phyloP scores from a whole-genome alignment of 2,113 vertebrate species.

The Lasiurus borealis region DNA sequence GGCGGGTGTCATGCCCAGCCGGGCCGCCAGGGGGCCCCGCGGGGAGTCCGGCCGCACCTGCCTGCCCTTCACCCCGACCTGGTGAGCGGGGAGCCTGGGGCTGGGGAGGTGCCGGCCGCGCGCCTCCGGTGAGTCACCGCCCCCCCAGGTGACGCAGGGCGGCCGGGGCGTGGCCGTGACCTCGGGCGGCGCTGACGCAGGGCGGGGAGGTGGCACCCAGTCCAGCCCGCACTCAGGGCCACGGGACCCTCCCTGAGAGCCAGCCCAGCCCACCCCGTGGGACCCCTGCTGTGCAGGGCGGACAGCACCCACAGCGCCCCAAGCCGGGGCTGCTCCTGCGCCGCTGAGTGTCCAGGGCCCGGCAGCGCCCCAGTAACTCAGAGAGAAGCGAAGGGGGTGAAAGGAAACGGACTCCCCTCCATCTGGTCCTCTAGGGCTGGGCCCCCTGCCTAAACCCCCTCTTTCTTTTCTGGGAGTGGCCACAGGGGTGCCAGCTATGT shows the following conservation, averaged over 20 bases:
- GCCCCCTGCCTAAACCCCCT: no score
- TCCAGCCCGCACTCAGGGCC: neutral
- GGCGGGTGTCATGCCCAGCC: neutral
- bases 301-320: neutral
- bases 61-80: no score
- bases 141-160: neutral
- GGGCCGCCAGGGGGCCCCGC: slow-evolving; percentile 52
- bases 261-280: neutral
- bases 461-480: no score
- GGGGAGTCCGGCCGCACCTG: neutral
- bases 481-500: no score
- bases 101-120: neutral
- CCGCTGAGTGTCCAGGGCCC: neutral
- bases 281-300: no score
- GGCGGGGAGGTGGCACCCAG: neutral
- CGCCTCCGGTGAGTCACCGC: slow-evolving; percentile 22
- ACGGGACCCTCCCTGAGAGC: neutral
- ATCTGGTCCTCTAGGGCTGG: no score
- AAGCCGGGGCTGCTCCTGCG: neutral
- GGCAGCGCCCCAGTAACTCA: no score
- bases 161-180: slow-evolving; percentile 6
- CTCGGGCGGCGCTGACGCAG: neutral
- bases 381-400: neutral
- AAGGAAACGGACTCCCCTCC: no score
- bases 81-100: accelerated